phyloP scores from a whole-genome alignment of 2,113 vertebrate genomes.

The Tetrax tetrax region DNA sequence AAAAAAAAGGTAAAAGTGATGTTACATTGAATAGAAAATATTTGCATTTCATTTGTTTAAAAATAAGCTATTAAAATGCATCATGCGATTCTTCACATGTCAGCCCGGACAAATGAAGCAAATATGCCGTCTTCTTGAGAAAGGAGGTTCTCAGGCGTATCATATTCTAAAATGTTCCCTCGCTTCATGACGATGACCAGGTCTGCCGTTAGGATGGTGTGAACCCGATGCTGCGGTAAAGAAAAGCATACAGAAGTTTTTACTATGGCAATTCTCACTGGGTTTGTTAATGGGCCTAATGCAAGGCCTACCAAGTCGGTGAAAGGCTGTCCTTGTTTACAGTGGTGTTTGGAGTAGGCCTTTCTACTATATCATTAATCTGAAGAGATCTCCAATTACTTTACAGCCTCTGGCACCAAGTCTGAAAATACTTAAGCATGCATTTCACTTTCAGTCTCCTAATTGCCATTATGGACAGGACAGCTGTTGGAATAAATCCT shows the following conservation, averaged over 20 bases:
- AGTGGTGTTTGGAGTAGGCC: background rate
- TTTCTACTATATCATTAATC: background rate
- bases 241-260: background rate
- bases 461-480: background rate
- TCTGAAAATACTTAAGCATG: background rate
- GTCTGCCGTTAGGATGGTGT: constrained; percentile 96
- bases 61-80: constrained; percentile 38
- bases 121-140: constrained; percentile 92
- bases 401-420: background rate
- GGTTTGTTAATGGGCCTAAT: background rate
- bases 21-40: constrained; percentile 17
- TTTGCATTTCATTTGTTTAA: background rate
- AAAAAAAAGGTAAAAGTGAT: background rate
- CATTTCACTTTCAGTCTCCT: background rate
- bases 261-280: background rate
- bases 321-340: background rate
- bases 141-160: constrained; percentile 90
- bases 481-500: background rate
- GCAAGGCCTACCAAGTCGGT: background rate
- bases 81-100: constrained; percentile 82
- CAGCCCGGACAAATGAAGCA: constrained; percentile 93
- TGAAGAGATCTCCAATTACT: background rate
- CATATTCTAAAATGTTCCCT: constrained; percentile 94
- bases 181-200: constrained; percentile 97
- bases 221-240: constrained; percentile 89